Evolutionary conservation across 2,797 vertebrate species (phyloP), one percentile per base, ranked within the genome.

Genomic region (Pipistrellus nathusii): DNA sequence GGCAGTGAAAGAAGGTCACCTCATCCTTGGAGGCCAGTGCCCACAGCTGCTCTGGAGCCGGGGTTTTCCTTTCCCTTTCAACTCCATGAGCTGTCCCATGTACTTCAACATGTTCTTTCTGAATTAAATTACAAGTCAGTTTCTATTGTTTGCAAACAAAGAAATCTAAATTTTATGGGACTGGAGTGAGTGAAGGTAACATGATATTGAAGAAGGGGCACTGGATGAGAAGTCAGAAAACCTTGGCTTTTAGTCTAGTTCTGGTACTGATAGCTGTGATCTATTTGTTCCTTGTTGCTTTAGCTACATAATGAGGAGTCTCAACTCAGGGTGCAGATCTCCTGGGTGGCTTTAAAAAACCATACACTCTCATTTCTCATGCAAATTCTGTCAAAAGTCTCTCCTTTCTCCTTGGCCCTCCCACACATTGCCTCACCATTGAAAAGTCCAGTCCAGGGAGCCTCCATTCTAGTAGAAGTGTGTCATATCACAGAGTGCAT

Each of bases 111-210:
- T 32, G 51, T 14, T 55, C 48, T 25, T 55, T 55, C 76, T 44
- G 15, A 93, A 87, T 77, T 55, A 89, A 90, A 66, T 72, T 80
- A 84, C 38, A 7, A 44, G 25, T 72, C 48, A 9, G 4, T 88
- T 96, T 90, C 32, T 85, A 55, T 88, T 85, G 6, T 15, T 92
- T 88, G 38, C 32, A 93, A 84, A 72, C 62, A 64, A 92, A 82
- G n/a, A 85, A 48, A 77, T 68, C n/a, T 73, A 35, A 75, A 77
- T 87, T 20, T 64, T 12, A 73, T 17, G 41, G 27, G 13, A 78
- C 9, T 15, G 15, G 44, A 80, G 46, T 23, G 51, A 76, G 3
- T 78, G 55, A 35, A 72, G 9, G 1, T 15, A 53, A 51, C 12
- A 48, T 1, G 12, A 30, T 57, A 11, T 21, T 59, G 57, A 94